phyloP scores from a whole-genome alignment of 2,113 vertebrate genomes.

The Chaetops frenatus region DNA sequence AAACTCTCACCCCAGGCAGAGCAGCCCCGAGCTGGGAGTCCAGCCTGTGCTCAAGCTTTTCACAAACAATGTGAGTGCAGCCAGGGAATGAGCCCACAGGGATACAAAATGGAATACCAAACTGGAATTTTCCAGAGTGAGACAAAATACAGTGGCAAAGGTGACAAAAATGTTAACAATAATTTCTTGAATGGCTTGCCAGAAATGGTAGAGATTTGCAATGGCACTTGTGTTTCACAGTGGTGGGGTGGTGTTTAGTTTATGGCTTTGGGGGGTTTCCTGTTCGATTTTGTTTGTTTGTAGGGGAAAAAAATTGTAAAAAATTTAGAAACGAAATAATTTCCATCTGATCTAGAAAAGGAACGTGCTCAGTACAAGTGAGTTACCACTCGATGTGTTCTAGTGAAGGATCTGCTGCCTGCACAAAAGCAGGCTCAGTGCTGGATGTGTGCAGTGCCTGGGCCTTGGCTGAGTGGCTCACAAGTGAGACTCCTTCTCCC shows the following conservation, averaged over 20 bases:
- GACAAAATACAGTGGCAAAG: neutral
- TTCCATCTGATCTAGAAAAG: neutral
- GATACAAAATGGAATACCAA: neutral
- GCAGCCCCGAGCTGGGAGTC: neutral
- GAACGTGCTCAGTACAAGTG: neutral
- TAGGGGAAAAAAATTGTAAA: neutral
- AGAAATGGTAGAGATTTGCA: neutral
- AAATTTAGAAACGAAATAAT: accelerated
- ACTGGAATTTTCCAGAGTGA: neutral
- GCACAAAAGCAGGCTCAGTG: accelerated
- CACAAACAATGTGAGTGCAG: neutral
- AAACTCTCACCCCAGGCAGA: neutral
- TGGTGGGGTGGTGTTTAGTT: neutral
- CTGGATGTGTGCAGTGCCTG: neutral
- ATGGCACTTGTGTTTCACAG: neutral
- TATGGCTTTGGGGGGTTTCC: neutral
- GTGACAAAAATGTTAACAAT: neutral
- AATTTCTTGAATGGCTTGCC: neutral
- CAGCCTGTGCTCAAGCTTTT: neutral
- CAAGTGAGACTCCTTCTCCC: neutral
- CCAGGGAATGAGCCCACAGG: neutral
- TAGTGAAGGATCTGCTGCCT: neutral
- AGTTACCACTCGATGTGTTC: neutral
- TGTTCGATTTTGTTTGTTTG: neutral
- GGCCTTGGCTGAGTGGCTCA: neutral